Conservation (phyloP, 2,797 vertebrate species). For the Pagetopsis macropterus region DNA sequence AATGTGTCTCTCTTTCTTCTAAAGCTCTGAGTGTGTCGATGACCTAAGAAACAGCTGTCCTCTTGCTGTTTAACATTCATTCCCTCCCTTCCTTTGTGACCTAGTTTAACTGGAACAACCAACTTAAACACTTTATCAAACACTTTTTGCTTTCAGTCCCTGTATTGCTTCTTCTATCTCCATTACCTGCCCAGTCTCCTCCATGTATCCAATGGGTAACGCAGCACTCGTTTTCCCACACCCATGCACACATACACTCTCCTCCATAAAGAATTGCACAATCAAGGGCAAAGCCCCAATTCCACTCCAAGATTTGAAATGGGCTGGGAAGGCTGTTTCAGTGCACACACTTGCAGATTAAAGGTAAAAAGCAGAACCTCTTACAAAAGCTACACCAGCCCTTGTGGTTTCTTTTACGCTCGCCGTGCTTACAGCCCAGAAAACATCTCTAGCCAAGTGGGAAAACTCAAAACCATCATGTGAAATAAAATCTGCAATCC, state of each 20-base stretch:
- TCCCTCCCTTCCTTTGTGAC: conserved; percentile 48
- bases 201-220: conserved; percentile 27
- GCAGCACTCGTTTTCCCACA: conserved; percentile 32
- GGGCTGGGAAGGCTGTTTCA: conserved; percentile 15
- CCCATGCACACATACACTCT: conserved; percentile 8
- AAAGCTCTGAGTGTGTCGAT: conserved; percentile 37
- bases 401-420: conserved; percentile 19
- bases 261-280: conserved; percentile 31
- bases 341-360: conserved; percentile 35
- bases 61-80: conserved; percentile 50
- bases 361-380: conserved; percentile 47
- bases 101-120: conserved; percentile 43
- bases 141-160: conserved; percentile 27
- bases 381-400: conserved; percentile 22
- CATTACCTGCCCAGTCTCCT: conserved; percentile 27
- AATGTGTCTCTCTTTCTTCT: conserved; percentile 32
- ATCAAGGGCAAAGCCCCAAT: conserved; percentile 46
- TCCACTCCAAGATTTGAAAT: conserved; percentile 40
- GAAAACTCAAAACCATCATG: conserved; percentile 13
- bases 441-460: conserved; percentile 22
- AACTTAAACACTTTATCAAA: conserved; percentile 24
- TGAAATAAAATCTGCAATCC: not conserved
- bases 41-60: conserved; percentile 64
- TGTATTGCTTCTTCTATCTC: conserved; percentile 43
- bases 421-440: conserved; percentile 2